These are phyloP conservation scores for Tuberolachnus salignus DNA, from an alignment of 2,888 invertebrate species.

Conservation along the genomic window DNA sequence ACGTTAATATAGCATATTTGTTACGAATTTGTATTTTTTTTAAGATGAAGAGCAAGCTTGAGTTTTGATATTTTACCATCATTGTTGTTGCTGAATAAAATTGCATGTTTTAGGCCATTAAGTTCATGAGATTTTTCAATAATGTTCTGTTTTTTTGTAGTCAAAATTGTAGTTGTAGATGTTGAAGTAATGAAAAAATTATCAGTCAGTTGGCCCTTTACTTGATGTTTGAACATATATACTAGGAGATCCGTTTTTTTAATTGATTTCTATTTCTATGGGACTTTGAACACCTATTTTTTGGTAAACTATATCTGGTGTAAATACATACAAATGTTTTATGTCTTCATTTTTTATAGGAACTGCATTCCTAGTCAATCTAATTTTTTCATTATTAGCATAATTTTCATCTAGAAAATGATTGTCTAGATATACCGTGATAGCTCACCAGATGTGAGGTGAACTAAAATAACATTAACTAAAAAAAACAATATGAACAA, in stretches of 20 bases:
- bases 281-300: slow-evolving; percentile 13
- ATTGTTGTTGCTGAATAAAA: neutral
- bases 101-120: neutral
- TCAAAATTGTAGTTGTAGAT: slow-evolving; percentile 3
- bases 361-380: neutral
- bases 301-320: neutral
- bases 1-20: slow-evolving; percentile 8
- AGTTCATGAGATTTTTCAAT: slow-evolving; percentile 25
- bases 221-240: slow-evolving; percentile 11
- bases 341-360: neutral
- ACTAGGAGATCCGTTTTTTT: neutral
- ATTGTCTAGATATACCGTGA: slow-evolving; percentile 17
- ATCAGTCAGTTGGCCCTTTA: neutral
- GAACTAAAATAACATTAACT: slow-evolving; percentile 9
- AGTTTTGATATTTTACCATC: slow-evolving; percentile 19
- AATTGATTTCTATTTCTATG: neutral
- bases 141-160: slow-evolving; percentile 12
- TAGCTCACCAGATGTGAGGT: neutral
- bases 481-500: too few species aligned
- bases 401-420: neutral
- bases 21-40: slow-evolving; percentile 20
- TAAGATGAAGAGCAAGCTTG: slow-evolving; percentile 12
- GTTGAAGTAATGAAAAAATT: neutral
- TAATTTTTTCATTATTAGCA: neutral
- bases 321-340: slow-evolving; percentile 11